Base-by-base conservation (phyloP, 2,888 invertebrate species). In the Epirrhoe tristata region DNA sequence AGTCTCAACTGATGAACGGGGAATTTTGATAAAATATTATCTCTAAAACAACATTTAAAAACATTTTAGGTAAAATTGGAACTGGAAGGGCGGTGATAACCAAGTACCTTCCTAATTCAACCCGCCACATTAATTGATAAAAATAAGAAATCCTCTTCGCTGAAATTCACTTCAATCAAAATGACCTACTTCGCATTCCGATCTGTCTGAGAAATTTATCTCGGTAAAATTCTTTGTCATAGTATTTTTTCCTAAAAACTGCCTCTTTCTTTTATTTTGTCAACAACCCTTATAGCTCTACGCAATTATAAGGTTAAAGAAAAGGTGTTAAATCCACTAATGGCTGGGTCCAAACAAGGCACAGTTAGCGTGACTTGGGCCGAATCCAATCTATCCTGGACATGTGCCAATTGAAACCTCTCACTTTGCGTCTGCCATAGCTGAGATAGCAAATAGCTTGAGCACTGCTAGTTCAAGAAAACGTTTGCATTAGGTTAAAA, bases 381-480 rank as follows among this genome's bases (percentile, higher is more conserved):
- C 59, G 66, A 68, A 74, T 84, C 87, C 88, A 87, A 83, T 82
- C 75, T 75, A 67, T 71, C 70, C 83, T 88, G 88, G 87, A 80
- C 69, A 53, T 58, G 51, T 14, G 85, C 87, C 87, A 87, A 86
- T 81, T 75, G 81, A 80, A 81, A 80, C 76, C 81, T 78, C 82
- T 82, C 77, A 77, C 81, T 80, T 82, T 81, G 72, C 79, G 83
- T 76, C 78, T 77, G 78, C 7, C 64, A 39, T 46, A 68, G 64
- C 58, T 61, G 6, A 54, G 16, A 8, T 0, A 39, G 24, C 3
- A 8, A 63, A 52, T 43, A 53, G 52, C 36, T 7, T 24, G 5
- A 6, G 51, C 36, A 55, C 36, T 62, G 2, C n/a, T 14, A 14
- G n/a, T 53, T n/a, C n/a, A 32, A n/a, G 32, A 32, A 6, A 10